Evolutionary conservation across 1,140 invertebrate species (phyloP).

Genomic region (Campoletis sonorensis): DNA sequence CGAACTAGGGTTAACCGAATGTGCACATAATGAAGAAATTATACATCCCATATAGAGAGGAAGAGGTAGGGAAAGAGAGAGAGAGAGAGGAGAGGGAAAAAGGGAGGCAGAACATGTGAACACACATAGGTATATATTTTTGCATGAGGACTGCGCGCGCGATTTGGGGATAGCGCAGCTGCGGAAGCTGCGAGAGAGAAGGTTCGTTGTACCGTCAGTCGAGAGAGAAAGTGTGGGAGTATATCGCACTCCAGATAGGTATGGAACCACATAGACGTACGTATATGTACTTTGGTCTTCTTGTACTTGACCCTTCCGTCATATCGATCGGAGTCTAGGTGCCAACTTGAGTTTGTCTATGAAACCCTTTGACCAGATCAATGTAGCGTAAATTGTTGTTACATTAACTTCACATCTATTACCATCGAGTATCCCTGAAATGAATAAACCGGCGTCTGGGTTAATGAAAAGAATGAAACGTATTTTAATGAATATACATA

Average conservation of each 20-base stretch:
- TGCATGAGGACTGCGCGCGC: constrained; percentile 8
- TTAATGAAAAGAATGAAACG: not conserved
- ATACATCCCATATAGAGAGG: not conserved
- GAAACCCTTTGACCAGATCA: not conserved
- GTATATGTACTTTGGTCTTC: constrained; percentile 8
- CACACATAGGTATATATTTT: not conserved
- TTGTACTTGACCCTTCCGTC: not conserved
- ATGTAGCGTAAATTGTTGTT: not conserved
- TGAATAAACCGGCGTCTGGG: not conserved
- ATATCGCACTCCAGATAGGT: not conserved
- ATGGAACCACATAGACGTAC: not conserved
- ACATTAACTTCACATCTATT: not conserved
- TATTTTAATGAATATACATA: not conserved
- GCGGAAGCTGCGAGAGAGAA: constrained; percentile 15
- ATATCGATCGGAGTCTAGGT: not conserved
- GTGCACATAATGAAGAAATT: not conserved
- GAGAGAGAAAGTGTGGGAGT: constrained; percentile 25
- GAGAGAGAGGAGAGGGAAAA: not conserved
- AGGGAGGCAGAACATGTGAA: not conserved
- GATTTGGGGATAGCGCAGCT: constrained; percentile 8
- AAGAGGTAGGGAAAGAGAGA: not conserved
- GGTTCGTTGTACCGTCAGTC: not conserved
- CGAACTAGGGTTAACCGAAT: not conserved
- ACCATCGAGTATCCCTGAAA: not conserved
- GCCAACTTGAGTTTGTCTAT: not conserved